Percentiles rank a stretch among this genome's conserved stretches.
Evolutionary conservation across 2,797 vertebrate genomes (phyloP).

Genomic region (Coilia nasus): DNA sequence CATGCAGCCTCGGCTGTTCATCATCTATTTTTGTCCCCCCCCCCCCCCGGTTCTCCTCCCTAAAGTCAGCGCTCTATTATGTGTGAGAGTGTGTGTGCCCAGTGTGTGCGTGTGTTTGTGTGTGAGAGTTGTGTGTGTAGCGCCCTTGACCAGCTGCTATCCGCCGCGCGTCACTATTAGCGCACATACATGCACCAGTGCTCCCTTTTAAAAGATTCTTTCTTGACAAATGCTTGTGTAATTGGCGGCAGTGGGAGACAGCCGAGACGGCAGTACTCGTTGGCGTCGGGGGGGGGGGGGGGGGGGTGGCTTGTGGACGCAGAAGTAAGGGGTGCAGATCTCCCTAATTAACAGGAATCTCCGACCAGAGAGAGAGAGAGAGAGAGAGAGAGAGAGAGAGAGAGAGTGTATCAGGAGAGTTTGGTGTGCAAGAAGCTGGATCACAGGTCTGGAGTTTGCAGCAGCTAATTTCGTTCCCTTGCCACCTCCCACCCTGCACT

Average conservation of each 20-base stretch:
- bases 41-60: slow-evolving; percentile 20
- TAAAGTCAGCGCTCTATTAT: background rate
- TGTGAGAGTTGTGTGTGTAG: background rate
- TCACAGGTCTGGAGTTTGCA: slow-evolving; percentile 48
- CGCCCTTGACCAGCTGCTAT: slow-evolving; percentile 54
- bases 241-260: slow-evolving; percentile 62
- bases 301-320: slow-evolving; percentile 36
- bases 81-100: background rate
- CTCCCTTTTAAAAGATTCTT: slow-evolving; percentile 49
- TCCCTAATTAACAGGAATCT: slow-evolving; percentile 69
- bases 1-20: background rate
- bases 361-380: slow-evolving; percentile 49
- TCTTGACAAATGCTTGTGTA: slow-evolving; percentile 52
- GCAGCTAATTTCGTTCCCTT: slow-evolving; percentile 53
- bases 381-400: no score
- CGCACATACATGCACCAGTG: slow-evolving; percentile 57
- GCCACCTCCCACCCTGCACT: slow-evolving; percentile 20
- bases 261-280: slow-evolving; percentile 51
- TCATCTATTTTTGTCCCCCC: slow-evolving; percentile 30
- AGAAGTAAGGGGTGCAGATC: slow-evolving; percentile 35
- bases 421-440: background rate
- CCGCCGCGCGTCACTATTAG: slow-evolving; percentile 53
- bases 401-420: background rate
- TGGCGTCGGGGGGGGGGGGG: slow-evolving; percentile 39
- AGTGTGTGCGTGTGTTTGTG: background rate